Base-by-base conservation (phyloP, 1,140 invertebrate species). In the Ericerus pela region DNA sequence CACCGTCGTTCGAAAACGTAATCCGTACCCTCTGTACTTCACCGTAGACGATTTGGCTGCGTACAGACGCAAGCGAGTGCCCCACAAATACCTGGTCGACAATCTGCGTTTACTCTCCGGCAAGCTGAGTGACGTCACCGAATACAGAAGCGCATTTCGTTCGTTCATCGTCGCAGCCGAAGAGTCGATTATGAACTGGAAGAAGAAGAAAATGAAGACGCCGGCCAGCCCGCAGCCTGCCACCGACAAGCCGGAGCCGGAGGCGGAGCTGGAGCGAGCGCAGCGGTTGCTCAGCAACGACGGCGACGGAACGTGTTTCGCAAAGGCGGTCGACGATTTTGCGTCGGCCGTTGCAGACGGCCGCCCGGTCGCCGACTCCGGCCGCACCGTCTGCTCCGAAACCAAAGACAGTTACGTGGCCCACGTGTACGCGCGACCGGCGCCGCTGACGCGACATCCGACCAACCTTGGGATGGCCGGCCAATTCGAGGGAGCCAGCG, bases 391-490 rank as follows among this genome's bases (percentile, higher is more conserved):
- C 11, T 47, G 20, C 3, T 24, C 41, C 41, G 41, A 47, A 24
- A 2, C 2, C 16, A 47, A 47, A 24, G 41, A 47, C 8, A 8
- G 26, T 5, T 47, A 47, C 41, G 20, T 47, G 8, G 26, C 26
- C 20, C 26, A 24, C 16, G 26, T 24, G 16, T 18, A 47, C 22
- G 41, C 41, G 8, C 10, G 41, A 20, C 22, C 59, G 22, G 58
- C 60, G 3, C 55, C 54, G 14, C 37, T 63, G 27, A 24, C 22
- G 10, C 59, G 61, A 26, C 59, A 54, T 38, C 28, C 55, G 10
- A 62, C 62, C 1, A 60, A 51, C 43, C 53, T 63, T n/a, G 58
- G 58, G 54, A 47, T 63, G 14, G 61, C 60, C 47, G 62, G 62
- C 11, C 51, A 54, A 4, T 18, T 62, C 8, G 59, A 63, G 1